Evolutionary conservation across 2,888 invertebrate genomes (phyloP).

Genomic region (Papilio demoleus): DNA sequence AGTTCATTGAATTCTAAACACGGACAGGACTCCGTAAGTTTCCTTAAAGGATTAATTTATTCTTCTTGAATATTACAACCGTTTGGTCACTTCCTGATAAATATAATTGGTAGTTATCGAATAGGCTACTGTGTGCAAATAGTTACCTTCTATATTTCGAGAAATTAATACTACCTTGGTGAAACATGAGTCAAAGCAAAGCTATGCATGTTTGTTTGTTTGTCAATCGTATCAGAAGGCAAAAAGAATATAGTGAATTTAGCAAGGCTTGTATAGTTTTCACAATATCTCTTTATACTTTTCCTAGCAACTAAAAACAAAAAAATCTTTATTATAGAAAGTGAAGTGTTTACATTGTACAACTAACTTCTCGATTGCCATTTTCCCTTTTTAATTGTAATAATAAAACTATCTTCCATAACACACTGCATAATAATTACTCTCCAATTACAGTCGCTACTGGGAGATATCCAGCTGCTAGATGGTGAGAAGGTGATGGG

Average conservation of each 20-base stretch:
- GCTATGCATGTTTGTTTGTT: conserved; percentile 73
- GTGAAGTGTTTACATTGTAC: too few species aligned
- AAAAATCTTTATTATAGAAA: too few species aligned
- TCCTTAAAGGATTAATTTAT: conserved; percentile 78
- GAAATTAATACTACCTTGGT: conserved; percentile 39
- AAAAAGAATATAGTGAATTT: conserved; percentile 62
- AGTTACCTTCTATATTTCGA: conserved; percentile 42
- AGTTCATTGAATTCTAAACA: conserved; percentile 93
- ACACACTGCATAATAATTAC: too few species aligned
- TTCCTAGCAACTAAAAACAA: too few species aligned
- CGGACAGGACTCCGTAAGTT: conserved; percentile 91
- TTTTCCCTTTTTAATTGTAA: too few species aligned
- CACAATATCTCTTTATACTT: background rate
- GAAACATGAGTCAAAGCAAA: conserved; percentile 63
- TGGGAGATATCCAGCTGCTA: conserved; percentile 90
- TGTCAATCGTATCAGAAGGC: conserved; percentile 69
- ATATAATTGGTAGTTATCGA: conserved; percentile 48
- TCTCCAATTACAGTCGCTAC: conserved; percentile 66
- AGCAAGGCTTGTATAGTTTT: conserved; percentile 65
- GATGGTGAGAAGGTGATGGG: conserved; percentile 96
- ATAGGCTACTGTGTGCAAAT: conserved; percentile 23
- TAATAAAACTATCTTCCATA: too few species aligned
- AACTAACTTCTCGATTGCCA: too few species aligned
- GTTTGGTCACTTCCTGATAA: conserved; percentile 66
- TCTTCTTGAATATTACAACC: conserved; percentile 64